Evolutionary conservation across 2,888 invertebrate genomes (phyloP).

Genomic region (Hybos culiciformis): DNA sequence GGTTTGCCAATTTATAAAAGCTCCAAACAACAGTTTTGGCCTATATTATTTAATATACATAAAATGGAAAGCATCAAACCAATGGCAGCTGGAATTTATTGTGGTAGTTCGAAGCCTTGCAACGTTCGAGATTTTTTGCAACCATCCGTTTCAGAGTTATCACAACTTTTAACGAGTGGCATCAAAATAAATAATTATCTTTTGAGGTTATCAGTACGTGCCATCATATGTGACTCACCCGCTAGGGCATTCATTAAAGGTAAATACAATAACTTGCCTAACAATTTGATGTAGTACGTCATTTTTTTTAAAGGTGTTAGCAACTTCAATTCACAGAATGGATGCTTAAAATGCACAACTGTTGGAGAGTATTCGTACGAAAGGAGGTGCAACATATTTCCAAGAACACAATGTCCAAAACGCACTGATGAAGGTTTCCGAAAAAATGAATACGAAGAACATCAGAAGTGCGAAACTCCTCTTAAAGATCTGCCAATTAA

Average conservation of each 20-base stretch:
- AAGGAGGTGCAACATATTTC: neutral
- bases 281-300: too few relatives aligned
- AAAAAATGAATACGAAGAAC: slow-evolving; percentile 6
- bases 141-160: too few relatives aligned
- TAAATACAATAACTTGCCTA: too few relatives aligned
- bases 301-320: neutral
- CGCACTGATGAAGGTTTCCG: slow-evolving; percentile 15
- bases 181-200: too few relatives aligned
- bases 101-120: neutral
- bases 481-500: slow-evolving; percentile 14
- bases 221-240: too few relatives aligned
- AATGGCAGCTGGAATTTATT: neutral
- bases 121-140: too few relatives aligned
- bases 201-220: too few relatives aligned
- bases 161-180: too few relatives aligned
- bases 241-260: neutral
- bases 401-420: slow-evolving; percentile 11
- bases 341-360: neutral
- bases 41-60: neutral
- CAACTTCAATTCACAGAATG: neutral
- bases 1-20: neutral
- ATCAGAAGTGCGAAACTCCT: slow-evolving; percentile 1
- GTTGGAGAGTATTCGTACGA: neutral
- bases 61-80: neutral
- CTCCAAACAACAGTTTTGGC: neutral